Percentiles rank a stretch among this genome's conserved stretches.
Evolutionary conservation across 1,140 invertebrate genomes (phyloP).

Genomic region (Bombus vancouverensis): DNA sequence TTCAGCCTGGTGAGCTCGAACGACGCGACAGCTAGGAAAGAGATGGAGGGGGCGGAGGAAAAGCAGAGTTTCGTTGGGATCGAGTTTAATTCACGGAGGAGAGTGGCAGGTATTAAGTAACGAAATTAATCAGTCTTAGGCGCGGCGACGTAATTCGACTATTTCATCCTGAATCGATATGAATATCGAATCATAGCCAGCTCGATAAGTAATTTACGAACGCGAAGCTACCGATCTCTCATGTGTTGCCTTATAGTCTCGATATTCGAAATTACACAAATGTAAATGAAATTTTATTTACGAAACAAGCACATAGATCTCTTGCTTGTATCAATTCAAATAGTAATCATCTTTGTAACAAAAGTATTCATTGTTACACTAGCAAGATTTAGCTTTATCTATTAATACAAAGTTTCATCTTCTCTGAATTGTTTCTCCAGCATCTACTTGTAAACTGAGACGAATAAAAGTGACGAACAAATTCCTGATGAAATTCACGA

Average conservation of each 20-base stretch:
- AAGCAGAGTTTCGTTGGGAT: constrained; percentile 14
- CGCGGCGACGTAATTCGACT: constrained; percentile 21
- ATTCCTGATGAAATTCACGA: constrained; percentile 16
- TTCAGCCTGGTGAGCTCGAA: not conserved
- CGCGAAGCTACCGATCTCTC: not conserved
- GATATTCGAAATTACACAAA: not conserved
- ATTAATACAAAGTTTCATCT: no score
- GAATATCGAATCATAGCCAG: constrained; percentile 40
- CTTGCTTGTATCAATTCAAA: no score
- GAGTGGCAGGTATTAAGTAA: constrained; percentile 43
- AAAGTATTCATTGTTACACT: no score
- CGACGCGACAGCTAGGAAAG: not conserved
- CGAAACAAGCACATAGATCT: not conserved
- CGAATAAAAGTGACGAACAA: not conserved
- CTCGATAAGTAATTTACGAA: constrained; percentile 12
- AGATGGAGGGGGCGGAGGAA: no score
- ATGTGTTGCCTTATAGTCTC: not conserved
- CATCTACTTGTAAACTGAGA: not conserved
- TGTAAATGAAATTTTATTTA: not conserved
- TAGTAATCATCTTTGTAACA: no score
- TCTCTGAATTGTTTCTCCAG: not conserved
- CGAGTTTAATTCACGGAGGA: constrained; percentile 36
- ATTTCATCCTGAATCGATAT: not conserved
- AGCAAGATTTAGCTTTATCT: no score
- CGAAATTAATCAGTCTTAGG: constrained; percentile 52